Percentiles rank a stretch among this genome's conserved stretches.
These are phyloP conservation scores for Papilio polyxenes DNA, from an alignment of 1,140 invertebrate species.

Conservation along the genomic window DNA sequence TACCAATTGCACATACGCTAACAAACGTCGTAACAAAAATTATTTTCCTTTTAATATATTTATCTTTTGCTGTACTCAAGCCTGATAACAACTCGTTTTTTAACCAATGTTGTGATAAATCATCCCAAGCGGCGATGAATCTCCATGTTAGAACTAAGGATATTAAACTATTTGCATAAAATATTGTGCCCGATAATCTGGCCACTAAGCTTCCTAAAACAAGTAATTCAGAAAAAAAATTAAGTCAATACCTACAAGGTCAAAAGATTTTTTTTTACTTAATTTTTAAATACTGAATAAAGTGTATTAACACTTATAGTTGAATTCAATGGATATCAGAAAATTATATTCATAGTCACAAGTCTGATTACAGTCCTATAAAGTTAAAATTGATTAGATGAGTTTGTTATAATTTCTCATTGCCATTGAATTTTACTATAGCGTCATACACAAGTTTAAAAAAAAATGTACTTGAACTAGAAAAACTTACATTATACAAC, in stretches of 20 bases:
- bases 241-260: neutral
- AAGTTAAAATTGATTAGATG: too few species aligned
- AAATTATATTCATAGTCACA: too few species aligned
- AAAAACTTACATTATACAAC: too few species aligned
- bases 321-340: too few species aligned
- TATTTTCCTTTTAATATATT: conserved; percentile 51
- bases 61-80: conserved; percentile 47
- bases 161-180: conserved; percentile 65
- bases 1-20: conserved; percentile 56
- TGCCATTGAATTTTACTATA: too few species aligned
- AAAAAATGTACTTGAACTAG: too few species aligned
- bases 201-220: conserved; percentile 52
- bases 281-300: neutral
- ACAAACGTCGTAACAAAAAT: conserved; percentile 52
- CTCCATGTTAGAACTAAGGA: conserved; percentile 60
- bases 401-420: too few species aligned
- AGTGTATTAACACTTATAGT: too few species aligned
- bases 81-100: conserved; percentile 46
- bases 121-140: conserved; percentile 55
- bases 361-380: too few species aligned
- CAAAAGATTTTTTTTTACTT: neutral
- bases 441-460: too few species aligned
- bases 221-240: neutral
- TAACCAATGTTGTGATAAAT: conserved; percentile 52
- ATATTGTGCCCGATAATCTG: conserved; percentile 65